Base-by-base conservation (phyloP, 2,113 vertebrate genomes). In the Pedionomus torquatus region DNA sequence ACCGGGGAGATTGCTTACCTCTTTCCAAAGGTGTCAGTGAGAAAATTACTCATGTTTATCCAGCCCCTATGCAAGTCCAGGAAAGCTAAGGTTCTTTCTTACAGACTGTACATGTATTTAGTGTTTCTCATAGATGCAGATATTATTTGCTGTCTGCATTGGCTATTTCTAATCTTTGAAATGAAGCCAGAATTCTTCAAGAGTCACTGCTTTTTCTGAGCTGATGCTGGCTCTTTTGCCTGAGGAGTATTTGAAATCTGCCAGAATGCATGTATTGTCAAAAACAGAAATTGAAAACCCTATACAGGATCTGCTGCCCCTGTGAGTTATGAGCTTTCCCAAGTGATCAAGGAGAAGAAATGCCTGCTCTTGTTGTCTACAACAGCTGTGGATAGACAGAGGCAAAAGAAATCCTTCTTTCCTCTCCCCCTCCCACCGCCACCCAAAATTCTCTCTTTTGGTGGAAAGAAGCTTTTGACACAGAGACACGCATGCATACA, bases 201-300 rank as follows among this genome's bases (percentile, higher is more conserved):
- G 96, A 97, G 82, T 97, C 89, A 44, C 86, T 95, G 96, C 96
- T 88, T 84, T 94, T 95, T 93, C 95, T 93, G 82, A 93, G 93
- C 88, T 95, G 95, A 90, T 93, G 86, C 93, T 93, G 92, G 68
- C 84, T 95, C 83, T 95, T 95, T 95, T 75, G 97, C 97, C 97
- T 44, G 95, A 95, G 95, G 97, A 97, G 93, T 94, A 89, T 97
- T 97, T 96, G 96, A 96, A 96, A 97, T 96, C 97, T 97, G 97
- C 95, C 97, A 97, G 87, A 97, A 97, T 83, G 93, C 85, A 95
- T 97, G 86, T 85, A 93, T 96, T 95, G 94, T 90, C 37, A 31
- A 96, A 94, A 96, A 15, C 89, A 94, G 93, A 94, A 97, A 97
- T 76, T 92, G 95, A 96, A 96, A 96, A 95, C 95, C 57, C 57